Conservation (phyloP, 2,888 invertebrate genomes). For the Onthophagus sagittarius region DNA sequence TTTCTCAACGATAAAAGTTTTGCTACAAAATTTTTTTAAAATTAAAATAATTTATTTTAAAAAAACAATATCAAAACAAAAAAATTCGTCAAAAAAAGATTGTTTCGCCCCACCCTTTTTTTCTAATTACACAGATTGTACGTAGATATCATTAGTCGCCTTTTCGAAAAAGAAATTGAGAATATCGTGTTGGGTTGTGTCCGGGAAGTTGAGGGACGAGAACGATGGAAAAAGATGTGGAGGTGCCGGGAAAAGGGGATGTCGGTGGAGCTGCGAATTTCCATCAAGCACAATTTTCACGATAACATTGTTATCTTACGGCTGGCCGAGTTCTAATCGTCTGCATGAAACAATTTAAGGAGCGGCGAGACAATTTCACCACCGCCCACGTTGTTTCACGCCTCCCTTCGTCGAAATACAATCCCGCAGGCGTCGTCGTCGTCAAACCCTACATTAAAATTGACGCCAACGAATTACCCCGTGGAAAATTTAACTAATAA, state of each 20-base stretch:
- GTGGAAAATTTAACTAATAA: not conserved
- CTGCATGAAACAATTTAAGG: constrained; percentile 49
- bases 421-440: constrained; percentile 17
- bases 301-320: constrained; percentile 47
- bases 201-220: not conserved
- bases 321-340: constrained; percentile 48
- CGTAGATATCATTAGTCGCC: not conserved
- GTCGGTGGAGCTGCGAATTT: constrained; percentile 25
- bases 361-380: constrained; percentile 48
- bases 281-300: constrained; percentile 43
- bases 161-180: not conserved
- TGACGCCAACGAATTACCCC: not conserved
- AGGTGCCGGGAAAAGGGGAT: not conserved
- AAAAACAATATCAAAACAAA: not conserved
- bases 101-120: not conserved
- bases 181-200: not conserved
- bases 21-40: not conserved
- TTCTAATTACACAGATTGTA: not conserved
- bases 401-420: constrained; percentile 42
- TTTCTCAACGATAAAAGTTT: not conserved
- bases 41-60: not conserved
- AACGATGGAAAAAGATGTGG: not conserved
- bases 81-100: not conserved
- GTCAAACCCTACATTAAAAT: not conserved
- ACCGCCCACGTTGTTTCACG: constrained; percentile 48